Evolutionary conservation across 2,113 vertebrate genomes (phyloP).

Genomic region (Vanacampus margaritifer): DNA sequence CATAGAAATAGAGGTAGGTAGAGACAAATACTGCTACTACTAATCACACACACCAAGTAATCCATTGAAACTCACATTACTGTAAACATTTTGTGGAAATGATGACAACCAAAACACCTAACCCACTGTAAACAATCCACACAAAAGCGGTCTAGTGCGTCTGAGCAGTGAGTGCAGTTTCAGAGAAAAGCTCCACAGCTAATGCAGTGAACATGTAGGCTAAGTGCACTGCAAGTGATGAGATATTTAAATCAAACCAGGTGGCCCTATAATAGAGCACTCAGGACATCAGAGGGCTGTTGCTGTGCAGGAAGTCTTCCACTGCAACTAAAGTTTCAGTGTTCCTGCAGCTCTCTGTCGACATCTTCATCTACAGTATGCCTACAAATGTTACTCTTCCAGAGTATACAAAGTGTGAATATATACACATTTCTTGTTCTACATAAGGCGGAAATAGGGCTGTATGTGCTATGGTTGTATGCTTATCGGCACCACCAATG

Average conservation of each 20-base stretch:
- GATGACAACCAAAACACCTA: background rate
- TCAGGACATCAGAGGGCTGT: slow-evolving; percentile 12
- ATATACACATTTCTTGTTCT: no score
- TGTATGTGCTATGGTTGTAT: background rate
- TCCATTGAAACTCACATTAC: background rate
- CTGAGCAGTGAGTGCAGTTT: background rate
- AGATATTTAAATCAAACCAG: slow-evolving; percentile 60
- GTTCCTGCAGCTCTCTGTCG: background rate
- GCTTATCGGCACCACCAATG: background rate
- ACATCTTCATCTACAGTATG: slow-evolving; percentile 11
- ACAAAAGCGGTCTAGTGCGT: background rate
- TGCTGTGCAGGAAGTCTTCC: background rate
- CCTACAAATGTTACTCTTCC: background rate
- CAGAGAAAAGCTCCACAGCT: slow-evolving; percentile 6
- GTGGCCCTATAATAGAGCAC: slow-evolving; percentile 44
- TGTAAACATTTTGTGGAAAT: background rate
- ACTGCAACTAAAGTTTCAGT: background rate
- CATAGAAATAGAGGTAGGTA: slow-evolving; percentile 5
- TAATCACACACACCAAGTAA: background rate
- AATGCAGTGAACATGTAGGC: slow-evolving; percentile 47
- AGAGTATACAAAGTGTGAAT: background rate
- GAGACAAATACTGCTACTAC: slow-evolving; percentile 2
- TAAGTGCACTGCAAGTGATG: slow-evolving; percentile 55
- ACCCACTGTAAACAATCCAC: background rate
- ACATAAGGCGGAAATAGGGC: background rate